A percentile compares a stretch with the other conserved stretches of the same genome.
Evolutionary conservation across 2,888 invertebrate species (phyloP).

Genomic region (Synergus laeviventris): DNA sequence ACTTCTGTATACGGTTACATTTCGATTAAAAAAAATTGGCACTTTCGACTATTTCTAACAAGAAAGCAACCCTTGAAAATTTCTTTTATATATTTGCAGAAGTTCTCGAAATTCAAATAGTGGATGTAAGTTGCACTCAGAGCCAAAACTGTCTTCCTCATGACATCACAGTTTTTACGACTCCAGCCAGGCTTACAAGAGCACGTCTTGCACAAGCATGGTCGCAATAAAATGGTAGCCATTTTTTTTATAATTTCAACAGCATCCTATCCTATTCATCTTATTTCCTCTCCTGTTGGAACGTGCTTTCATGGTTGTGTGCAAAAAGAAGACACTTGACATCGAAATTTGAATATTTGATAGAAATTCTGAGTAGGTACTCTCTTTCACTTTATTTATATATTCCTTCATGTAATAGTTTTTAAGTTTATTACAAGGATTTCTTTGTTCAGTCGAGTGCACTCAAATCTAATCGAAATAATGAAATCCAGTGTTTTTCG

Average conservation of each 20-base stretch:
- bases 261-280: not conserved
- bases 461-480: not conserved
- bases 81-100: not conserved
- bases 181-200: conserved; percentile 28
- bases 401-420: not conserved
- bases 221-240: conserved; percentile 35
- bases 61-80: not conserved
- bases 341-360: not conserved
- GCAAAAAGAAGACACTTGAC: not conserved
- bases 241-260: conserved; percentile 36
- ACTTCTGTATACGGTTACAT: no score
- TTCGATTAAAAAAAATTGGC: no score
- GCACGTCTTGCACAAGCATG: conserved; percentile 36
- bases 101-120: conserved; percentile 13
- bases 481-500: conserved; percentile 8
- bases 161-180: conserved; percentile 34
- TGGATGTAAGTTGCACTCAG: conserved; percentile 9
- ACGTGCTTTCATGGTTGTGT: conserved; percentile 24
- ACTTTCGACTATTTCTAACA: no score
- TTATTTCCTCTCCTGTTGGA: conserved; percentile 10
- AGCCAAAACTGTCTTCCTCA: conserved; percentile 12
- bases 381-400: not conserved
- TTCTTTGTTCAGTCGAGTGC: not conserved
- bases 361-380: not conserved
- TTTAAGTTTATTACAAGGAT: not conserved